phyloP scores from a whole-genome alignment of 2,888 invertebrate species.

The Drosophila hawaiiensis region DNA sequence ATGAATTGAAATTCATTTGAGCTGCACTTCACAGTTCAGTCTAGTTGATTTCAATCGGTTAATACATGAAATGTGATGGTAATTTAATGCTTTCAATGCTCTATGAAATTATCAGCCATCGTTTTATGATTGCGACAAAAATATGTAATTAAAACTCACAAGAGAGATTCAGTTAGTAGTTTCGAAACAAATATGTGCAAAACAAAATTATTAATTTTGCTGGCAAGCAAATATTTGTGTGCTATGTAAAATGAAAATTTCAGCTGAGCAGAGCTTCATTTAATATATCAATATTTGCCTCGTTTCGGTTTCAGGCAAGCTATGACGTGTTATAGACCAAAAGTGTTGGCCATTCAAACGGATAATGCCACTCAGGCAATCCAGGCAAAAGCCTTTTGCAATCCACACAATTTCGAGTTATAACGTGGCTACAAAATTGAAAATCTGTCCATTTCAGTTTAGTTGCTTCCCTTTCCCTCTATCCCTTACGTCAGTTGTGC shows the following conservation, averaged over 20 bases:
- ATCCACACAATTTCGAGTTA: conserved; percentile 57
- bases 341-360: conserved; percentile 5
- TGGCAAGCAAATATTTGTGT: conserved; percentile 61
- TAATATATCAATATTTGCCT: conserved; percentile 44
- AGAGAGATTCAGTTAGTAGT: background rate
- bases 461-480: background rate
- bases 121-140: conserved; percentile 16
- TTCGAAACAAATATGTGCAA: background rate
- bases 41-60: conserved; percentile 3
- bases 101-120: conserved; percentile 2
- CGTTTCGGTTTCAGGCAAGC: conserved; percentile 8
- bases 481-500: background rate
- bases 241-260: conserved; percentile 52
- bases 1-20: background rate
- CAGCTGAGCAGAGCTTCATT: conserved; percentile 32
- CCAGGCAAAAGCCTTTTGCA: conserved; percentile 5
- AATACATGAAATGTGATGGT: conserved; percentile 1
- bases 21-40: conserved; percentile 7
- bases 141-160: conserved; percentile 52
- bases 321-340: conserved; percentile 2
- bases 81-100: conserved; percentile 5
- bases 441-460: conserved; percentile 32
- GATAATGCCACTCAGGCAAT: conserved; percentile 6
- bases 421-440: conserved; percentile 58
- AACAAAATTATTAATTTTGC: conserved; percentile 61